phyloP scores from a whole-genome alignment of 2,888 invertebrate genomes.

The Sepioteuthis lessoniana region DNA sequence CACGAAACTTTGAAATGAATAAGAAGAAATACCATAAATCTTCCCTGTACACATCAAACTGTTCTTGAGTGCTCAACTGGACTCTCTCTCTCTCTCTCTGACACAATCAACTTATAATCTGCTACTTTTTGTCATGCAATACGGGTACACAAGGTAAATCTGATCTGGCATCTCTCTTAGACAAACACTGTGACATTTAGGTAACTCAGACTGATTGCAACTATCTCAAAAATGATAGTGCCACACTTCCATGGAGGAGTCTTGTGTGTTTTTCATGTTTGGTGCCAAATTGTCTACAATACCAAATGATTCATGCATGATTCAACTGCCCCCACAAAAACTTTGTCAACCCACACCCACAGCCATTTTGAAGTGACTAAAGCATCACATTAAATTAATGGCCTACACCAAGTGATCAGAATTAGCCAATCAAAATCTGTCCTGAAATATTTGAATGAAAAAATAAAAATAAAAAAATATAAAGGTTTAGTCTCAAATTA shows the following conservation, averaged over 20 bases:
- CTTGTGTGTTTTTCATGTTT: background rate
- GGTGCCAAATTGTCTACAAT: conserved; percentile 9
- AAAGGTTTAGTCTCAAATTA: background rate
- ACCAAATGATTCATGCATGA: conserved; percentile 6
- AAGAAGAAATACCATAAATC: too few relatives aligned
- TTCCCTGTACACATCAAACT: background rate
- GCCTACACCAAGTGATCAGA: background rate
- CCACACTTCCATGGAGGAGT: background rate
- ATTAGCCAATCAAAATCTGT: background rate
- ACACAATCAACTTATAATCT: background rate
- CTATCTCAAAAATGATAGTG: conserved; percentile 9
- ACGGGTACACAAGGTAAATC: background rate
- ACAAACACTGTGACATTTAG: background rate
- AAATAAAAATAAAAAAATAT: background rate
- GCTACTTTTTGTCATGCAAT: background rate
- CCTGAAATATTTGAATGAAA: conserved; percentile 20
- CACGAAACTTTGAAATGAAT: too few relatives aligned
- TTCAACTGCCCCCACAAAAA: background rate
- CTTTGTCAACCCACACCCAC: background rate
- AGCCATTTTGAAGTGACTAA: background rate
- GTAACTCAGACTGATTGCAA: background rate
- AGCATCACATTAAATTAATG: background rate
- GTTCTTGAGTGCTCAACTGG: background rate
- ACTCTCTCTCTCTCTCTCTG: background rate
- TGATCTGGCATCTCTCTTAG: background rate